Conservation (phyloP, 37 sponge, comb jelly and placozoan genomes). For the Geodia barretti region DNA sequence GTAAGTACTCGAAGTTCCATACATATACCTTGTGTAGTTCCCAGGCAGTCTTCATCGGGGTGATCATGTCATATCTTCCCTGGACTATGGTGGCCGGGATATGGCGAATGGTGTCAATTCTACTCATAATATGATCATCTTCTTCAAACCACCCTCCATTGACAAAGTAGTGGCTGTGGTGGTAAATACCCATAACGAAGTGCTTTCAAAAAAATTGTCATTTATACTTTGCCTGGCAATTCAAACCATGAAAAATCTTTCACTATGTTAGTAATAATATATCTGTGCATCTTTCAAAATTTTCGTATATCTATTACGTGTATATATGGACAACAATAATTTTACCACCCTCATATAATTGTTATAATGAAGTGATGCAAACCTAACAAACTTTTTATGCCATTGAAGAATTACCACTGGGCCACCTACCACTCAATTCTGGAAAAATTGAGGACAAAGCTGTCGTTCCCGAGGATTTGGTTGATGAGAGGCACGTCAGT, state of each 20-base stretch:
- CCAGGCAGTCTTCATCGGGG: constrained; percentile 69
- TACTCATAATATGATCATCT: constrained; percentile 36
- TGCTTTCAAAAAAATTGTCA: no score
- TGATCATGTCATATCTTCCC: constrained; percentile 70
- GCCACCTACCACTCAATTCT: constrained; percentile 68
- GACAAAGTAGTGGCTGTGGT: constrained; percentile 70
- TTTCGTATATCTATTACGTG: constrained; percentile 25
- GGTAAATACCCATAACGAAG: no score
- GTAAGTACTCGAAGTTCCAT: no score
- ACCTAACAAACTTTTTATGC: no score
- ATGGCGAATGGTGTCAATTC: constrained; percentile 56
- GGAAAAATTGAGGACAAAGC: constrained; percentile 43
- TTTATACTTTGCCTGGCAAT: no score
- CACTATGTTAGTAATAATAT: not conserved
- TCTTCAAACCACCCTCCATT: constrained; percentile 60
- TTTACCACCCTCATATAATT: constrained; percentile 15
- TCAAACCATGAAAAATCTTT: no score
- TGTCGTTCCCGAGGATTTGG: constrained; percentile 10
- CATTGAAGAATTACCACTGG: no score
- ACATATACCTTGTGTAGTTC: constrained; percentile 76
- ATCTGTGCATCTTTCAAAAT: not conserved
- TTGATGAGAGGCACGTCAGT: constrained; percentile 7
- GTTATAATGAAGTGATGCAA: no score
- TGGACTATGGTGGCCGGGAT: constrained; percentile 67
- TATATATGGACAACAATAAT: not conserved